These are phyloP conservation scores for Homalodisca vitripennis DNA, from an alignment of 1,140 invertebrate genomes.

Conservation along the genomic window DNA sequence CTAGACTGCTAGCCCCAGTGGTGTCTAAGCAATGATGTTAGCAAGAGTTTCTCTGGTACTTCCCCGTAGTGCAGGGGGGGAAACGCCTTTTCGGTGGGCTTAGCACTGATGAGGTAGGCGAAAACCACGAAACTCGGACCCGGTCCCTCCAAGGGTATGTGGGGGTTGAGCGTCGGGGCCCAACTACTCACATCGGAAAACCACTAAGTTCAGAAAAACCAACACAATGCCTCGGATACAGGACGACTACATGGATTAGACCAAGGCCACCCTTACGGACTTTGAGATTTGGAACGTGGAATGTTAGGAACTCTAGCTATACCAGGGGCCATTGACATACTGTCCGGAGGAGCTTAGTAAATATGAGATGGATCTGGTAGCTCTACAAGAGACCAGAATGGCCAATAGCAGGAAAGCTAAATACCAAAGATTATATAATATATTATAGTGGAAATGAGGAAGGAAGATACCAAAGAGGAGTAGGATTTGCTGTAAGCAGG, in stretches of 20 bases:
- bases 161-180: no score
- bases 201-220: no score
- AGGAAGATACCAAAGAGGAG: no score
- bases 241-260: no score
- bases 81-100: no score
- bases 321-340: no score
- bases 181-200: no score
- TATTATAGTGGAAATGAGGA: no score
- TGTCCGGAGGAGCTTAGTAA: constrained; percentile 19
- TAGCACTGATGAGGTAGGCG: constrained; percentile 6
- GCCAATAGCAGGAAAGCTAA: constrained; percentile 12
- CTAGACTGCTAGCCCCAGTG: constrained; percentile 14
- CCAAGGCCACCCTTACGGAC: no score
- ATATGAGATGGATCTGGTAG: constrained; percentile 1
- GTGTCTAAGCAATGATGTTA: not conserved
- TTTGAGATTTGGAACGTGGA: constrained; percentile 19
- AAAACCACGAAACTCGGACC: not conserved
- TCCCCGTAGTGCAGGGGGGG: constrained; percentile 10
- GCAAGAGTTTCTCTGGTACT: constrained; percentile 11
- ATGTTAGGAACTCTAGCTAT: constrained; percentile 1
- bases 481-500: no score
- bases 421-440: not conserved
- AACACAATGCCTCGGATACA: no score
- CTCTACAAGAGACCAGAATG: constrained; percentile 9
- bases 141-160: no score